These are phyloP conservation scores for Cyanistes caeruleus DNA, from an alignment of 2,113 vertebrate genomes.

Conservation along the genomic window DNA sequence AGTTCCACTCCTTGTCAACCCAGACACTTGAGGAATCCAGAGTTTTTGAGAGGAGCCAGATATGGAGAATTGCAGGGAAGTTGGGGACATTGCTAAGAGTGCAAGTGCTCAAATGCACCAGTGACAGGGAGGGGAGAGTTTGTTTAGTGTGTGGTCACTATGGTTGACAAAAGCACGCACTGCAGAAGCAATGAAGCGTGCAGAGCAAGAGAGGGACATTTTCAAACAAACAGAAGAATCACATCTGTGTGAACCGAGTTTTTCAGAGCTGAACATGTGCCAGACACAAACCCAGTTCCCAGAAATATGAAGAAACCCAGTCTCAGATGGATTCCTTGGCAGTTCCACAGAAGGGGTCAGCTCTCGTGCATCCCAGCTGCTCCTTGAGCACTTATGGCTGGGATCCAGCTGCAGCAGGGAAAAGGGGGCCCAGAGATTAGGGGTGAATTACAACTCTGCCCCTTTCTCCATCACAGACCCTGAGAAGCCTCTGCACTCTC, in stretches of 20 bases:
- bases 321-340: background rate
- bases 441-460: background rate
- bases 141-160: background rate
- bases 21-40: background rate
- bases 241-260: background rate
- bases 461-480: background rate
- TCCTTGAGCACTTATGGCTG: background rate
- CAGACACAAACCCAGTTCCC: background rate
- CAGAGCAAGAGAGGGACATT: background rate
- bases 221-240: background rate
- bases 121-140: background rate
- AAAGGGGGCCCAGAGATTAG: background rate
- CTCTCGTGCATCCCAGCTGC: background rate
- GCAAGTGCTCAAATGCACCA: background rate
- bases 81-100: background rate
- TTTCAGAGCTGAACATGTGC: background rate
- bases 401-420: background rate
- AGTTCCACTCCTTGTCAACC: background rate
- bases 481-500: background rate
- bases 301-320: background rate
- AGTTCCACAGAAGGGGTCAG: background rate
- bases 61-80: background rate
- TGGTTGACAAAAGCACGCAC: fast-evolving
- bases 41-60: background rate
- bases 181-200: background rate